Conservation (phyloP, 2,113 vertebrate species). For the Turnix velox region DNA sequence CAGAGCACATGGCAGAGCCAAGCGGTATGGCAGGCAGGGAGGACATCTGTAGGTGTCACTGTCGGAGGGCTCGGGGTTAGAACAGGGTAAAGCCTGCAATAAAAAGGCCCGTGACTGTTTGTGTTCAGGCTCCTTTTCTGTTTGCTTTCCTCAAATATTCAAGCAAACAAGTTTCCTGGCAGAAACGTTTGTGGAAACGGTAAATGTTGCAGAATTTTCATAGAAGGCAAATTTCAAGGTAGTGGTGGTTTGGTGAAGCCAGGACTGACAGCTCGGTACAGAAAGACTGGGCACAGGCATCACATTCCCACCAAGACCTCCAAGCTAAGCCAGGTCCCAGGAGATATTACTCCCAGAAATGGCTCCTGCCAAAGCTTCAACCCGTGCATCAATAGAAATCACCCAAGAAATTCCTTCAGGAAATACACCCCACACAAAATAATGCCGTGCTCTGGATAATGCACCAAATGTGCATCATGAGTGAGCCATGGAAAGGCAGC, state of each 20-base stretch:
- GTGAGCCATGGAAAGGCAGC: neutral
- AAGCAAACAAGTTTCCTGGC: slow-evolving; percentile 23
- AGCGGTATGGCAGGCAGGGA: neutral
- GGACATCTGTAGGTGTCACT: neutral
- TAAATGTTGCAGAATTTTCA: slow-evolving; percentile 37
- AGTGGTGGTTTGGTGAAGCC: neutral
- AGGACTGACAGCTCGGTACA: neutral
- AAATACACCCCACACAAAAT: neutral
- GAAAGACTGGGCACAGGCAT: neutral
- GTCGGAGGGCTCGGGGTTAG: accelerated
- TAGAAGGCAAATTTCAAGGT: neutral
- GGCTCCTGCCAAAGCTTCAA: neutral
- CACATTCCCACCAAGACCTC: neutral
- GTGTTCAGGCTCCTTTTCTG: slow-evolving; percentile 17
- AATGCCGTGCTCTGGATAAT: neutral
- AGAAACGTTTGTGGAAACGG: slow-evolving; percentile 30
- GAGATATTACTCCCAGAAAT: neutral
- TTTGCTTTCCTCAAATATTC: slow-evolving; percentile 47
- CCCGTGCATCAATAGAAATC: neutral
- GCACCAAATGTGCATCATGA: neutral
- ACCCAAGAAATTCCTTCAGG: neutral
- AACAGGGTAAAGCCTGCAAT: neutral
- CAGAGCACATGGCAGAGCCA: neutral
- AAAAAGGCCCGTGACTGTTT: neutral
- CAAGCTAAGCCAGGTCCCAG: neutral